Conservation (phyloP, 2,113 vertebrate genomes). For the Eclectus roratus region DNA sequence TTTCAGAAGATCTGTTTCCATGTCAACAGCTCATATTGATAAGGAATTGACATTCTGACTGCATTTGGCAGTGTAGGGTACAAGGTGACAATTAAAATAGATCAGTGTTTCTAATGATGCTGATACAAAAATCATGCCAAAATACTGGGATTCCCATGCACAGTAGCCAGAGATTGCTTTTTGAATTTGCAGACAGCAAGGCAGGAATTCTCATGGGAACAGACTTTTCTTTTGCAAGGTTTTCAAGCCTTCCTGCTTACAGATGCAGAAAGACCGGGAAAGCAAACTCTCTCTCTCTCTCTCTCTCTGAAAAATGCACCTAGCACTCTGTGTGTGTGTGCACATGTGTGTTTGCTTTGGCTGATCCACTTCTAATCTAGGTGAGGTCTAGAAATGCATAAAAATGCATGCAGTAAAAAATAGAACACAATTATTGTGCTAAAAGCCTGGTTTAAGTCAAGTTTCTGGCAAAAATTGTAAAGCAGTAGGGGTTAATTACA, state of each 20-base stretch:
- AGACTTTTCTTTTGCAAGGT: constrained; percentile 43
- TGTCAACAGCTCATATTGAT: constrained; percentile 72
- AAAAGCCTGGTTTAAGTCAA: not conserved
- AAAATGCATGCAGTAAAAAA: not conserved
- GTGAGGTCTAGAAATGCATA: not conserved
- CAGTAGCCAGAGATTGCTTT: constrained; percentile 24
- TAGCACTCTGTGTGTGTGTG: not conserved
- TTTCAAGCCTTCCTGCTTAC: constrained; percentile 52
- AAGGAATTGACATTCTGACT: constrained; percentile 71
- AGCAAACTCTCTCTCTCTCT: not conserved
- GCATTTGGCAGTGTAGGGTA: constrained; percentile 53
- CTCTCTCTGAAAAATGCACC: not conserved
- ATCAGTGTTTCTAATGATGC: constrained; percentile 52
- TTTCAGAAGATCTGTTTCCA: constrained; percentile 71
- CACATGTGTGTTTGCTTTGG: constrained; percentile 13
- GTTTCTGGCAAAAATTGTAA: not conserved
- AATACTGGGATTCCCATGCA: constrained; percentile 42
- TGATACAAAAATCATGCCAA: constrained; percentile 37
- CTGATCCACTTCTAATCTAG: not conserved
- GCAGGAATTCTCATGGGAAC: constrained; percentile 39
- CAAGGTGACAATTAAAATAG: constrained; percentile 68
- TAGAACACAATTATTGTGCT: not conserved
- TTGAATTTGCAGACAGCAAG: constrained; percentile 3
- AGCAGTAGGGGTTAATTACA: not conserved
- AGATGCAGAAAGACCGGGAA: constrained; percentile 46